These are phyloP conservation scores for Brachyptera putata DNA, from an alignment of 2,888 invertebrate genomes.

Conservation along the genomic window DNA sequence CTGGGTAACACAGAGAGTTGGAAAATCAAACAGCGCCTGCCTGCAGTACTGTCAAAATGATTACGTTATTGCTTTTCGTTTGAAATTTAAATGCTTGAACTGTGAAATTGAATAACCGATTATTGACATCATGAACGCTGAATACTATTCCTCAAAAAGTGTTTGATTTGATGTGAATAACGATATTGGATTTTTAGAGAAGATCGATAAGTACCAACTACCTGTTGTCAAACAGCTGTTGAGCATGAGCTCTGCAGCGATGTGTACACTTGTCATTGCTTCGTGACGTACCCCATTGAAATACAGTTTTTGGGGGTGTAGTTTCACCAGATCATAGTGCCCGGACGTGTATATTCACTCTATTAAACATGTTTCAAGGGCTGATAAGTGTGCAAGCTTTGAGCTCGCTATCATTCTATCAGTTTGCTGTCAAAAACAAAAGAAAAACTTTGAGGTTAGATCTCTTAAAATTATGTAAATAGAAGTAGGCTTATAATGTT, in stretches of 20 bases:
- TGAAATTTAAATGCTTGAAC: background rate
- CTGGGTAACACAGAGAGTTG: constrained; percentile 36
- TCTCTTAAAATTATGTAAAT: too few species aligned
- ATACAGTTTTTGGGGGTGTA: background rate
- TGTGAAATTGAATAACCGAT: background rate
- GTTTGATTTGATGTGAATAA: background rate
- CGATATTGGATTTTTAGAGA: too few species aligned
- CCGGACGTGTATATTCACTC: background rate
- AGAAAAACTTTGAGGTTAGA: constrained; percentile 30
- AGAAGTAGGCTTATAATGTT: too few species aligned
- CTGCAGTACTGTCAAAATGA: constrained; percentile 1
- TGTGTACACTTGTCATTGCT: background rate
- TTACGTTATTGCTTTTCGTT: background rate
- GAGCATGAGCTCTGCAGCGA: too few species aligned
- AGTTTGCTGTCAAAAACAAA: constrained; percentile 22
- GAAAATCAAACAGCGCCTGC: constrained; percentile 23
- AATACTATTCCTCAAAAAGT: background rate
- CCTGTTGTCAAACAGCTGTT: constrained; percentile 32
- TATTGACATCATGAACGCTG: too few species aligned
- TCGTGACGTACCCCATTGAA: background rate
- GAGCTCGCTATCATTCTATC: constrained; percentile 15
- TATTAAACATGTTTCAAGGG: constrained; percentile 20
- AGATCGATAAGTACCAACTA: constrained; percentile 31
- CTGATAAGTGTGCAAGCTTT: constrained; percentile 19
- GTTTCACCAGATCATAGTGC: too few species aligned